Conservation (phyloP, 2,797 vertebrate genomes). For the Mastacembelus armatus region DNA sequence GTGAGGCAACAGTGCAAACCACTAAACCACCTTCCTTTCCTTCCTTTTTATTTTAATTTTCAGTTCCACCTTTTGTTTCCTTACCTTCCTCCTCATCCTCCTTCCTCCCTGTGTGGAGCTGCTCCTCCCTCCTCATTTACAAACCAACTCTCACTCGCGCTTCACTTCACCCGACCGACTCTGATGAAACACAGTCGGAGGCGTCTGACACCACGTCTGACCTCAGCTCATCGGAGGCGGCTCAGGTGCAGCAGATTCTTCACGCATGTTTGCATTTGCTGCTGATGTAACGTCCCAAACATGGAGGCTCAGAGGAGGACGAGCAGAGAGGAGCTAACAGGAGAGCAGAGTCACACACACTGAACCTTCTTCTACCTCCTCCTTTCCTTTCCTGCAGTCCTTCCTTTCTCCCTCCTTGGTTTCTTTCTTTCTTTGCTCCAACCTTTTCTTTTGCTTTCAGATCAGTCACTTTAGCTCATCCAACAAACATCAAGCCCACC, state of each 20-base stretch:
- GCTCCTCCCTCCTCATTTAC: constrained; percentile 4
- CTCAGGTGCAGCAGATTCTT: constrained; percentile 21
- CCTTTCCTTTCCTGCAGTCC: too few relatives aligned
- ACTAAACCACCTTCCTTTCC: not conserved
- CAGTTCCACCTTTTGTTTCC: not conserved
- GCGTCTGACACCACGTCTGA: not conserved
- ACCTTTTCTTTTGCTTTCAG: too few relatives aligned
- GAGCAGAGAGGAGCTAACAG: too few relatives aligned
- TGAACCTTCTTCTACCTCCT: too few relatives aligned
- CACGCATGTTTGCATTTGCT: constrained; percentile 6
- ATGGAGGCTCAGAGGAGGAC: not conserved
- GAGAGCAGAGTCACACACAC: too few relatives aligned
- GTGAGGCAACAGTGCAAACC: too few relatives aligned
- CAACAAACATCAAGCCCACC: too few relatives aligned
- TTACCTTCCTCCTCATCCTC: not conserved
- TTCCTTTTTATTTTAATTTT: not conserved
- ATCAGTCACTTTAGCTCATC: too few relatives aligned
- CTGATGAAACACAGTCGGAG: constrained; percentile 19
- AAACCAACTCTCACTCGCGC: not conserved
- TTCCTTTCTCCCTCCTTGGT: too few relatives aligned
- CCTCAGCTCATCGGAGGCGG: constrained; percentile 1
- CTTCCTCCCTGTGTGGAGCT: not conserved
- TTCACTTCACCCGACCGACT: not conserved
- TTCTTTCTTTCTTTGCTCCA: too few relatives aligned
- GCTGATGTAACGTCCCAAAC: not conserved